Evolutionary conservation across 2,888 invertebrate genomes (phyloP).

Genomic region (Tipula lateralis): DNA sequence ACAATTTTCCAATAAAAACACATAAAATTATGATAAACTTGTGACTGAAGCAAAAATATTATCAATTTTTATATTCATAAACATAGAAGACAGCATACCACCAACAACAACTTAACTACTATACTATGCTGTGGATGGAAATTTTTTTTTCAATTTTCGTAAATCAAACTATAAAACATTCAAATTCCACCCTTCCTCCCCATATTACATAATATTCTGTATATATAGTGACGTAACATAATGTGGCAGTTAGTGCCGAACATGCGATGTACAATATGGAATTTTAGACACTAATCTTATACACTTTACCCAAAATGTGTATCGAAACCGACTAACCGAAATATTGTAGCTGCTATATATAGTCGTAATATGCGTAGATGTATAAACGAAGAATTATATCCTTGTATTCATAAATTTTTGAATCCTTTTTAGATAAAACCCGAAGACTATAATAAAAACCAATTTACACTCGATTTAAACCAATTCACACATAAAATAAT

Average conservation of each 20-base stretch:
- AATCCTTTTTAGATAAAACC: conserved; percentile 6
- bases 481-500: conserved; percentile 29
- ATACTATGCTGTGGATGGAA: neutral
- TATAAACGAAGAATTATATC: neutral
- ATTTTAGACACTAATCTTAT: neutral
- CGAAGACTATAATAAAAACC: conserved; percentile 25
- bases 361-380: neutral
- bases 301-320: neutral
- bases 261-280: neutral
- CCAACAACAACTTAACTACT: neutral
- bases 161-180: neutral
- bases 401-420: conserved; percentile 15
- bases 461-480: conserved; percentile 29
- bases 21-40: conserved; percentile 19
- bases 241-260: neutral
- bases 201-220: neutral
- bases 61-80: conserved; percentile 11
- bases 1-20: neutral
- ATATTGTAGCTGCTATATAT: too few species aligned
- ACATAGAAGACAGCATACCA: neutral
- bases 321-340: neutral
- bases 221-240: neutral
- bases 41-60: neutral
- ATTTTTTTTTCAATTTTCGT: neutral
- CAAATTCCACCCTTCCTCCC: neutral